A percentile compares a stretch with the other conserved stretches of the same genome.
Evolutionary conservation across 2,113 vertebrate species (phyloP).

Genomic region (Sula dactylatra): DNA sequence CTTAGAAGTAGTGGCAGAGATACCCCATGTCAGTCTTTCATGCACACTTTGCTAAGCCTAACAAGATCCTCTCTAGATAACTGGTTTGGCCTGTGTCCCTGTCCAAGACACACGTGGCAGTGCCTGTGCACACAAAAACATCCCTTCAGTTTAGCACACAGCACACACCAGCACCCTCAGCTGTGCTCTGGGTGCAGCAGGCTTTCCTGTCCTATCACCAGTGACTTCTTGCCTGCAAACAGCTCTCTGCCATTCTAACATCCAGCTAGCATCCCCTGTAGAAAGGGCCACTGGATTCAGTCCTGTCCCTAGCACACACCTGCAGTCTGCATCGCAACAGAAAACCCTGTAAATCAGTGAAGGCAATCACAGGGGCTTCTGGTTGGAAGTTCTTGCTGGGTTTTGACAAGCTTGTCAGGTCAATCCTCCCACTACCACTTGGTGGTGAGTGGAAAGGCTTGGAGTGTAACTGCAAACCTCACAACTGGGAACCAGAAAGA

Average conservation of each 20-base stretch:
- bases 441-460: background rate
- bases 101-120: background rate
- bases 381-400: background rate
- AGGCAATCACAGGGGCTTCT: background rate
- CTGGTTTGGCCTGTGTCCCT: background rate
- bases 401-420: background rate
- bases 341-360: background rate
- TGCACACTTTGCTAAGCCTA: background rate
- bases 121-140: accelerated
- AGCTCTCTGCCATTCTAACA: background rate
- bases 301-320: background rate
- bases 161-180: background rate
- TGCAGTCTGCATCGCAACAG: background rate
- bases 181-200: background rate
- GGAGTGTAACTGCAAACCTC: background rate
- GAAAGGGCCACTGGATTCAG: background rate
- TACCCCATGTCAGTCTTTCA: background rate
- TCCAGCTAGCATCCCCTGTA: background rate
- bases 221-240: background rate
- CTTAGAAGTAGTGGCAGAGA: background rate
- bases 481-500: background rate
- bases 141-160: background rate
- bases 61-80: background rate
- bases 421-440: background rate
- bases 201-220: background rate